Conservation (phyloP, 2,888 invertebrate species). For the Andrena hattorfiana region DNA sequence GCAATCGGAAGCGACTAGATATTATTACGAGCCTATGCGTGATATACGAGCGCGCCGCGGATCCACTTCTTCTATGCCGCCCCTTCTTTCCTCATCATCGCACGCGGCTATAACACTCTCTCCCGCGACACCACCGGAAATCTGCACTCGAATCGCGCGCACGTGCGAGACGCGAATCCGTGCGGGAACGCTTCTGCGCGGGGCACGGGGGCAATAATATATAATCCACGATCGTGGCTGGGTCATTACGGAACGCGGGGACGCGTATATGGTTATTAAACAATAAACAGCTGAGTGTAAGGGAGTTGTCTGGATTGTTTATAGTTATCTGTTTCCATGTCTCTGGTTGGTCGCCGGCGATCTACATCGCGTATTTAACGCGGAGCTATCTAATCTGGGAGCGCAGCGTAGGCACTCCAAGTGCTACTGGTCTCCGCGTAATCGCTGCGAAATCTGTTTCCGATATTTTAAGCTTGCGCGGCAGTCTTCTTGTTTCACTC, state of each 20-base stretch:
- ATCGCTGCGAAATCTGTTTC: conserved; percentile 1
- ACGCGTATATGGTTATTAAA: conserved; percentile 16
- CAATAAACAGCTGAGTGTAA: conserved; percentile 20
- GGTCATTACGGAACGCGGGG: conserved; percentile 8
- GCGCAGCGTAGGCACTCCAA: not conserved
- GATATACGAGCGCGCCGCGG: conserved; percentile 60
- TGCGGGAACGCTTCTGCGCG: conserved; percentile 38
- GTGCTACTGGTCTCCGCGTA: not conserved
- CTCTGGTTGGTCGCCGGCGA: not conserved
- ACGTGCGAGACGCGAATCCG: conserved; percentile 53
- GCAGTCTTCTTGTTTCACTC: too few relatives aligned
- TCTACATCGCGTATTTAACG: conserved; percentile 18
- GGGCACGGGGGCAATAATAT: conserved; percentile 27
- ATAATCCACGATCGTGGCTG: conserved; percentile 4
- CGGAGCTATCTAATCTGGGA: conserved; percentile 5
- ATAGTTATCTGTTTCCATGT: not conserved
- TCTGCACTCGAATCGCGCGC: conserved; percentile 63
- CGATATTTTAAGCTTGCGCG: not conserved
- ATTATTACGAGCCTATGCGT: conserved; percentile 65
- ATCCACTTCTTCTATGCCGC: conserved; percentile 46
- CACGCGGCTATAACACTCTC: conserved; percentile 40
- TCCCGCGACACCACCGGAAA: conserved; percentile 61
- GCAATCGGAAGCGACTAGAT: conserved; percentile 71
- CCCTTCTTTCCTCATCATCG: conserved; percentile 51
- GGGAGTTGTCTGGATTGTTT: conserved; percentile 13